Base-by-base conservation (phyloP, 2,888 invertebrate species). In the Tetragonisca angustula region DNA sequence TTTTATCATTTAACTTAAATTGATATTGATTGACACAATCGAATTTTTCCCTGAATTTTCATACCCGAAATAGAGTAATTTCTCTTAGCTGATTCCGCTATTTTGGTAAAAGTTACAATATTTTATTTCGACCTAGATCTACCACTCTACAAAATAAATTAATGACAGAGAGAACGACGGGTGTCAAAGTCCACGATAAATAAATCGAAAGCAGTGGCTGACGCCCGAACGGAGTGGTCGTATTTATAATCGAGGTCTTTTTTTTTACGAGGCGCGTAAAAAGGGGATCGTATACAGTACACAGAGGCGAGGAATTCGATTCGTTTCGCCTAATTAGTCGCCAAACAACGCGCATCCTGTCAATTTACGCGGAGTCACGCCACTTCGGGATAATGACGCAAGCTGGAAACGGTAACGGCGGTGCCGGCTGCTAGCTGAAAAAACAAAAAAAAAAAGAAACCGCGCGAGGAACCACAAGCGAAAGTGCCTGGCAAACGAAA, bases 271-370 rank as follows among this genome's bases (percentile, higher is more conserved):
- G 9, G 9, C 32, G 19, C n/a, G 27, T 36, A 67, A 75, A 67
- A 75, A 65, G 24, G 19, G 64, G 74, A 67, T 67, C 74, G 54
- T 43, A 27, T 27, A 27, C 74, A 6, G 65, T 76, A 43, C 50
- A 65, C 11, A 59, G 50, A 32, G 17, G 62, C 54, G 76, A 65
- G 56, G 56, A 71, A 81, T 78, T 72, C 68, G 65, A 77, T 76
- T 82, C 83, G 83, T 50, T 71, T 69, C 71, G 71, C 74, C 62
- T 81, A 87, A 87, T 87, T 87, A 82, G 72, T 52, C 67, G 50
- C 17, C 83, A 73, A 85, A 52, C 79, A 79, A 71, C 77, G 62
- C 65, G 76, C 75, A 71, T 85, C 78, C 79, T 71, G 76, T 52
- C 77, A 21, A 78, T 87, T 82, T 75, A 56, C 65, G 76, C 76